Evolutionary conservation across 2,113 vertebrate genomes (phyloP), one percentile per base, ranked within the genome.

Genomic region (Microtus pennsylvanicus): DNA sequence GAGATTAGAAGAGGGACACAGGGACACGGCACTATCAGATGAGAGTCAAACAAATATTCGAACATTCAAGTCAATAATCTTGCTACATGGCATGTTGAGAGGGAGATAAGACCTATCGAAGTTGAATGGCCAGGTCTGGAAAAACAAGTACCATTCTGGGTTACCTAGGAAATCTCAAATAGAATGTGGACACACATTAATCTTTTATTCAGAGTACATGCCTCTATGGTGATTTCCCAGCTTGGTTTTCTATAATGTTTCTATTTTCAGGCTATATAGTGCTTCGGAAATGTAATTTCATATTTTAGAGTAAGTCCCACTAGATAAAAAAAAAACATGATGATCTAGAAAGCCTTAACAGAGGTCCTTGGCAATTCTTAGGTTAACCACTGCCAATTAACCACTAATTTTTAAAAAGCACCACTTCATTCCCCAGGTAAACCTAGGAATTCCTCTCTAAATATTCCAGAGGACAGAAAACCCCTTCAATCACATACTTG

Each of bases 201-300:
- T 76, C 13, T 80, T 91, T 63, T 33, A 61, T 47, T 90, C 76
- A 92, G 33, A 92, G 33, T 94, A 81, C 35, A 45, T 70, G 69
- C 24, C 82, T 89, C 35, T 7, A 72, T 4, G 35, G 42, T 78
- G 38, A 65, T 35, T 85, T 87, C 14, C 28, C 19, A 47, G 11
- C 28, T 55, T 80, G 47, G 45, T 26, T 72, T 55, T 74, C 12
- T 26, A 89, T 35, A 13, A 92, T 65, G 7, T 77, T 78, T 82
- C 13, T 92, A 69, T 69, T 96, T 94, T 91, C 67, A 89, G 42
- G 11, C 72, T 74, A 93, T 72, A 28, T n/a, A 45, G 63, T 70
- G 89, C 75, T 96, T 88, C 52, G 42, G 72, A 90, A 28, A 30
- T 72, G 33, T 91, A 30, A 93, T 75, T 35, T 90, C 78, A 93